Percentiles rank a stretch among this genome's conserved stretches.
Conservation (phyloP, 2,888 invertebrate genomes). For the Abrostola triplasia region DNA sequence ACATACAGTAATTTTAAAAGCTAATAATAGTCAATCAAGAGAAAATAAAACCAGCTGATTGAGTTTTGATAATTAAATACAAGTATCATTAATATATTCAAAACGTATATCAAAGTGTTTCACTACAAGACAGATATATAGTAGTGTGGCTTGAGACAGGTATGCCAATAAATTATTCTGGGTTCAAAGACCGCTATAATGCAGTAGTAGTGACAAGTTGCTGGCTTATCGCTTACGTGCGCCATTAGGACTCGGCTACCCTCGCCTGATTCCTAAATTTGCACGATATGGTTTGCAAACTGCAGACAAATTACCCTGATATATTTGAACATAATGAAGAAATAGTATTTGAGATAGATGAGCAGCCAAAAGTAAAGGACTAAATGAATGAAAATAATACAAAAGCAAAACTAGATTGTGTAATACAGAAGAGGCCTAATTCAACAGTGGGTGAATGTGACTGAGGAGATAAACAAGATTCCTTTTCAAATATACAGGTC, state of each 20-base stretch:
- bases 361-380: background rate
- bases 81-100: conserved; percentile 15
- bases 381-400: background rate
- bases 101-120: conserved; percentile 17
- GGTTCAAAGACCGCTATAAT: conserved; percentile 55
- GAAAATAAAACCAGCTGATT: conserved; percentile 5
- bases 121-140: conserved; percentile 16
- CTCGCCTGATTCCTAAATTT: conserved; percentile 25
- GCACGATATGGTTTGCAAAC: conserved; percentile 14
- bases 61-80: conserved; percentile 7
- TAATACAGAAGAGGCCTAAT: background rate
- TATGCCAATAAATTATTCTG: conserved; percentile 36
- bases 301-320: conserved; percentile 10
- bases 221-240: conserved; percentile 44
- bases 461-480: conserved; percentile 18
- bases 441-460: conserved; percentile 2
- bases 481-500: conserved; percentile 39
- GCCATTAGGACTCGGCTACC: conserved; percentile 27
- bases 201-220: conserved; percentile 46
- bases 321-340: background rate
- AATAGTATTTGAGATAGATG: background rate
- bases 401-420: background rate
- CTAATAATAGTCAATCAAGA: conserved; percentile 1
- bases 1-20: background rate
- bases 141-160: conserved; percentile 28